phyloP scores from a whole-genome alignment of 2,888 invertebrate genomes.

The Apodemia duryi region DNA sequence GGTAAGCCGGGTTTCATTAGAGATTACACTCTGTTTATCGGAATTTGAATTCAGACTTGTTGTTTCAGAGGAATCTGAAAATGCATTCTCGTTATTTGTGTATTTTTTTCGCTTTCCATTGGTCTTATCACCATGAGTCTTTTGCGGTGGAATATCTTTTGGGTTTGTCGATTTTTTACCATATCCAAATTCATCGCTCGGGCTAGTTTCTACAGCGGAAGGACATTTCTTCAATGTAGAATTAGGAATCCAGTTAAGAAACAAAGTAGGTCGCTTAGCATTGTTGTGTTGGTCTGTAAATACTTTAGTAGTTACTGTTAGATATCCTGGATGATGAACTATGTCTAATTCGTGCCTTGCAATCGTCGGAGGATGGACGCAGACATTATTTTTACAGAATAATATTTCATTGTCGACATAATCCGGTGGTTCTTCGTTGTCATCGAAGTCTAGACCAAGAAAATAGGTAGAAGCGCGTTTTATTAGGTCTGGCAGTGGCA shows the following conservation, averaged over 20 bases:
- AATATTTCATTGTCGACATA: constrained; percentile 92
- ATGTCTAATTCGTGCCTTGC: constrained; percentile 90
- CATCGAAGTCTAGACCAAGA: constrained; percentile 83
- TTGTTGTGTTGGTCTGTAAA: constrained; percentile 88
- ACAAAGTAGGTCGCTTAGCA: constrained; percentile 87
- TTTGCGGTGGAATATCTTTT: constrained; percentile 44
- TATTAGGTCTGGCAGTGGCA: constrained; percentile 88
- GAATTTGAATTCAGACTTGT: constrained; percentile 73
- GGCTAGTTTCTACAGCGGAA: constrained; percentile 82
- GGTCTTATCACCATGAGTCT: constrained; percentile 38
- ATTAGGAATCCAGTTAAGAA: constrained; percentile 97
- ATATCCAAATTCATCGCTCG: constrained; percentile 61
- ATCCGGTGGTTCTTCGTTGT: constrained; percentile 78
- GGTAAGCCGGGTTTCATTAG: constrained; percentile 61
- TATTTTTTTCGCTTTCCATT: constrained; percentile 43
- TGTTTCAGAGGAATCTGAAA: constrained; percentile 76
- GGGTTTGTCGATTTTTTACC: constrained; percentile 49
- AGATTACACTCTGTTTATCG: constrained; percentile 73
- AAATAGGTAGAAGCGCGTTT: constrained; percentile 90
- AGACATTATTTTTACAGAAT: constrained; percentile 97
- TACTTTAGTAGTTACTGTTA: constrained; percentile 92
- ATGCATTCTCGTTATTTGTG: constrained; percentile 62
- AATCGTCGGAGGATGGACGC: constrained; percentile 95
- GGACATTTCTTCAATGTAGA: constrained; percentile 92
- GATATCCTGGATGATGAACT: constrained; percentile 94